Conservation (phyloP, 1,140 invertebrate species). For the Polypedilum pembai region DNA sequence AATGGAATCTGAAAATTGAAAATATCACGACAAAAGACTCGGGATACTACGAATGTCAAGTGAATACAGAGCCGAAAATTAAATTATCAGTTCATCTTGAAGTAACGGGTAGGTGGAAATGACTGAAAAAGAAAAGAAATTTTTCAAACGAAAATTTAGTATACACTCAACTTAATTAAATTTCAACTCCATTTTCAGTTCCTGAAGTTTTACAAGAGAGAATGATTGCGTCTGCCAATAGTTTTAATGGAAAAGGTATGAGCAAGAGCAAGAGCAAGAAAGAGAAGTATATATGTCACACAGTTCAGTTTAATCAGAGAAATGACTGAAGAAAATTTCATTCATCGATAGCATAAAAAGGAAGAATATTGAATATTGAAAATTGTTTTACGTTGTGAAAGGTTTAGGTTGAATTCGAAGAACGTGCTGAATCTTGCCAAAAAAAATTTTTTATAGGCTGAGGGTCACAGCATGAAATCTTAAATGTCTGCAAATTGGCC, state of each 20-base stretch:
- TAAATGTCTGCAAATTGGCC: too few species aligned
- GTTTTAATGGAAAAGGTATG: conserved; percentile 16
- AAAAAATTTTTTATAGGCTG: too few species aligned
- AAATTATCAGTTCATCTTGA: conserved; percentile 58
- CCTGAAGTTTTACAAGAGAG: conserved; percentile 17
- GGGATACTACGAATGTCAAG: conserved; percentile 70
- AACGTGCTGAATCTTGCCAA: too few species aligned
- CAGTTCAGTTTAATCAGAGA: not conserved
- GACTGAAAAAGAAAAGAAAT: too few species aligned
- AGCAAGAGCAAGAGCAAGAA: too few species aligned
- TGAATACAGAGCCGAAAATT: conserved; percentile 73
- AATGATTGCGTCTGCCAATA: conserved; percentile 16
- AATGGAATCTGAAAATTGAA: conserved; percentile 61
- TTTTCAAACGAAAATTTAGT: not conserved
- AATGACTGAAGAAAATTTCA: not conserved
- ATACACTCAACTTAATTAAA: not conserved
- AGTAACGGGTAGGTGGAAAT: conserved; percentile 50
- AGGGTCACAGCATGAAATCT: too few species aligned
- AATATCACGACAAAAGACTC: conserved; percentile 56
- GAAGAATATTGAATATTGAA: too few species aligned
- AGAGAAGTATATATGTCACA: too few species aligned
- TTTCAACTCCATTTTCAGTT: not conserved
- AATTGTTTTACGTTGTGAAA: too few species aligned
- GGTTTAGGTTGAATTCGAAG: too few species aligned
- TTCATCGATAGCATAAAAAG: too few species aligned